Evolutionary conservation across 2,888 invertebrate genomes (phyloP).

Genomic region (Ariolimax columbianus): DNA sequence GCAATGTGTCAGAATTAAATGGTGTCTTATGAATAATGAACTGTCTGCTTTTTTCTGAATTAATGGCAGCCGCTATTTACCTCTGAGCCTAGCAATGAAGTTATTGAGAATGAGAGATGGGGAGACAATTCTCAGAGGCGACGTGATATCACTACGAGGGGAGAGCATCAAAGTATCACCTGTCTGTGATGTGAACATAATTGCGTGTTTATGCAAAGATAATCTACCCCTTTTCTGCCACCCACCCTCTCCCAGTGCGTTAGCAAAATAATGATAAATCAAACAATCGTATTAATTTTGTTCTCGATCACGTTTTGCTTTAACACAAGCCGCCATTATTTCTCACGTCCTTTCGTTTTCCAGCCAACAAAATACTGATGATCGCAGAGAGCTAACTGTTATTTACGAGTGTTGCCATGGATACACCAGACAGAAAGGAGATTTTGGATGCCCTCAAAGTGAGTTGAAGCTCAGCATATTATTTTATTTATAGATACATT

Average conservation of each 20-base stretch:
- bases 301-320: not conserved
- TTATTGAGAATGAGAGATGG: not conserved
- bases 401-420: slow-evolving; percentile 86
- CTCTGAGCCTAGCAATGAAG: not conserved
- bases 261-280: not conserved
- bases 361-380: slow-evolving; percentile 24
- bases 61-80: not conserved
- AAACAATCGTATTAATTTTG: too few relatives aligned
- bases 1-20: not conserved
- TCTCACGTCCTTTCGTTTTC: not conserved
- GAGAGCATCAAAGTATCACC: not conserved
- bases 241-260: too few relatives aligned
- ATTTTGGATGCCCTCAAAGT: slow-evolving; percentile 79
- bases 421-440: slow-evolving; percentile 79
- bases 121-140: not conserved
- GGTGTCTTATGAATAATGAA: not conserved
- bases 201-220: too few relatives aligned
- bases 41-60: not conserved
- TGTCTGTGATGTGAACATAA: not conserved
- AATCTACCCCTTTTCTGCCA: too few relatives aligned
- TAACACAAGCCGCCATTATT: not conserved
- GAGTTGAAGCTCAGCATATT: not conserved
- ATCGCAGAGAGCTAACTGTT: slow-evolving; percentile 81
- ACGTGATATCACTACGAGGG: not conserved
- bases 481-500: not conserved